phyloP scores from a whole-genome alignment of 1,140 invertebrate species.

The Anoplolepis gracilipes region DNA sequence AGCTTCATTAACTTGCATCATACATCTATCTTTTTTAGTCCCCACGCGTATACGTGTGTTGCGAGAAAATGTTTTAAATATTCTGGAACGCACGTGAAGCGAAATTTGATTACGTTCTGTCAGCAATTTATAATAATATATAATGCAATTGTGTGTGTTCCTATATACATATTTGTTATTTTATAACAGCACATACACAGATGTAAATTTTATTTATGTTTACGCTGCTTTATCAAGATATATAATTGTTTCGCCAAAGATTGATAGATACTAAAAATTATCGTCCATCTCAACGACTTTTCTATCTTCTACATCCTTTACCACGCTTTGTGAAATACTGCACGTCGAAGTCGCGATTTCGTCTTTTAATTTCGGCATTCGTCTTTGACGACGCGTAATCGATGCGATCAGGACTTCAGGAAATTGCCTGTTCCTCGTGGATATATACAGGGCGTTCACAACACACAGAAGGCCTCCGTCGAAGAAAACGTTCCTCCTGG shows the following conservation, averaged over 20 bases:
- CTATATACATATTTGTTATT: not conserved
- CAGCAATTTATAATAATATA: not conserved
- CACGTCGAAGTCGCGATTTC: constrained; percentile 46
- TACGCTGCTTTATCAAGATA: not conserved
- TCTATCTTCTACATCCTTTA: not conserved
- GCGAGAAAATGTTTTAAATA: not conserved
- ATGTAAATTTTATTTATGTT: not conserved
- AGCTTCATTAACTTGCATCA: not conserved
- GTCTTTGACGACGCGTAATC: constrained; percentile 68
- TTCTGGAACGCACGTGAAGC: not conserved
- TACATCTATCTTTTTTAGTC: not conserved
- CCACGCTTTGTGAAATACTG: constrained; percentile 41
- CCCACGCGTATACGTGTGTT: not conserved
- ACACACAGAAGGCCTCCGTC: constrained; percentile 6
- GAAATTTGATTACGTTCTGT: not conserved
- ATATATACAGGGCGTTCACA: constrained; percentile 41
- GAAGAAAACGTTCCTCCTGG: constrained; percentile 20
- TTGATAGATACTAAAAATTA: constrained; percentile 8
- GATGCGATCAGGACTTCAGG: constrained; percentile 46
- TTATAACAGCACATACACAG: not conserved
- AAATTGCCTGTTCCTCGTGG: constrained; percentile 63
- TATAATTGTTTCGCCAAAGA: not conserved
- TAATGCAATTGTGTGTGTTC: too few species aligned
- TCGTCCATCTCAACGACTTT: not conserved
- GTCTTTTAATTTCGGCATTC: constrained; percentile 72